Base-by-base conservation (phyloP, 2,797 vertebrate genomes). In the Amphiprion clarkii region DNA sequence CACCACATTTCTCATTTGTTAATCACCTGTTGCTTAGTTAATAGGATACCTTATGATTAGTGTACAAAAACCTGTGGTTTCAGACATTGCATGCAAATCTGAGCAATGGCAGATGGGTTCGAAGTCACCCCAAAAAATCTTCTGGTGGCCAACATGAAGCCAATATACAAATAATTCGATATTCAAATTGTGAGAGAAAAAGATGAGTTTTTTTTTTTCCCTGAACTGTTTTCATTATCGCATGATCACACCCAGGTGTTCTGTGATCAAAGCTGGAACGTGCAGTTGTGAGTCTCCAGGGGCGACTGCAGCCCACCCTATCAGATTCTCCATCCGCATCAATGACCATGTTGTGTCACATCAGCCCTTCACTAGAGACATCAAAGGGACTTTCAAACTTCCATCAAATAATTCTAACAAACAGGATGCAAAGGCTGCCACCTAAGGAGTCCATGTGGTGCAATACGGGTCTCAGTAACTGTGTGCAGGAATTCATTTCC, bases 221-320 rank as follows among this genome's bases (percentile, higher is more conserved):
- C 51, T 54, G 58, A 11, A 36, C 53, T 29, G 27, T 59, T 63
- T 16, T 71, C 11, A 0, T 25, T 67, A 67, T 74, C 25, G 60
- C 73, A 84, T 58, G 19, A 83, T 82, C 76, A 75, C 57, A 84
- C 44, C 40, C 62, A 83, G 76, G 71, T 84, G 76, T 63, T 70
- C 75, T 51, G 40, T 65, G 74, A 88, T 85, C 59, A 85, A 85
- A 75, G 75, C 71, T 42, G 33, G 54, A 12, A 59, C 56, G 42
- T 33, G 49, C 61, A 67, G 51, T 29, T 19, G 31, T 16, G 51
- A 29, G 66, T 87, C 70, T 77, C 81, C 55, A 51, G 27, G 52
- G 78, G 74, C 27, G 16, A 74, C 59, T 56, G 67, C 42, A 57
- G n/a, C 31, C 42, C 6, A 0, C 40, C 58, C 60, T 74, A 65